Base-by-base conservation (phyloP, 2,888 invertebrate genomes). In the Lingula anatina region DNA sequence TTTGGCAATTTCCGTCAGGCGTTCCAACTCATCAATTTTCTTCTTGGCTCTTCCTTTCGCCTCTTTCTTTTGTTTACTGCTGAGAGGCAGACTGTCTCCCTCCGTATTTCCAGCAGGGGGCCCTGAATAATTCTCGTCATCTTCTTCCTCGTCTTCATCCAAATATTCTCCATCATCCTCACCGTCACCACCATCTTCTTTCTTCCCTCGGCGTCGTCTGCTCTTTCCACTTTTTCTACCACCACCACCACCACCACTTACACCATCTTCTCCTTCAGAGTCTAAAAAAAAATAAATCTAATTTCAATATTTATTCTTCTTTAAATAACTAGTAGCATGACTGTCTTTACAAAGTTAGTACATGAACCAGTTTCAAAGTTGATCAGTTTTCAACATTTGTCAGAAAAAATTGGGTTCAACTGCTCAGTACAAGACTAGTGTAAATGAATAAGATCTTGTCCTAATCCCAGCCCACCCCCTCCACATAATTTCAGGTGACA, bases 1-100 rank as follows among this genome's bases (percentile, higher is more conserved):
- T 53, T 71, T 73, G 24, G 77, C 73, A 28, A 75, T 66, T 26
- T 73, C 73, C 20, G 75, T 50, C 20, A 71, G 57, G 41, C 71
- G 58, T 49, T 71, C 68, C 44, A 76, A 52, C 39, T 77, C 76
- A 21, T 73, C 73, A 49, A 75, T 59, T 52, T 68, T 70, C 53
- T 71, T 62, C 50, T 65, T 66, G 21, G 76, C 75, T 28, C 75
- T 55, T 21, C 68, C 67, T 65, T 59, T 63, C 2, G 69, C 57
- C 45, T 67, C 61, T 47, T 61, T 61, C 44, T 59, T 59, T 51
- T 69, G 64, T 59, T 58, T 58, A 12, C 62, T 66, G 23, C 60
- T 55, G 41, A 69, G 46, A 24, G 49, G 44, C 7, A 70, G 44
- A 39, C 61, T 56, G 15, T 63, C 61, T 3, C 66, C 68, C 49